Conservation (phyloP, 2,888 invertebrate genomes). For the Cinara cedri region DNA sequence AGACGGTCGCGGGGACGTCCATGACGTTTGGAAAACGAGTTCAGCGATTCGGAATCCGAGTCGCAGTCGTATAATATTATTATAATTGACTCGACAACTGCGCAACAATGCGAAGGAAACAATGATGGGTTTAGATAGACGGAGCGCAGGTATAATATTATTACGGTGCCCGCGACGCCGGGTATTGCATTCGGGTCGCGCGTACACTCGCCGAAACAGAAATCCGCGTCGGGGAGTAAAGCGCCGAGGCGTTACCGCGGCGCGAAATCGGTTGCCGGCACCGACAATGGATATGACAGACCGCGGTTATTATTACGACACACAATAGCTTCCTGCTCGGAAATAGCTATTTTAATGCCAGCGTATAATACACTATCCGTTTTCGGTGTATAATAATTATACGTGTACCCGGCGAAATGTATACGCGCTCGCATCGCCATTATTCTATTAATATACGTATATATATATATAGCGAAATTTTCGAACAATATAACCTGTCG, state of each 20-base stretch:
- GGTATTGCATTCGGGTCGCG: not conserved
- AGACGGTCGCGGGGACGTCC: not conserved
- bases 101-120: slow-evolving; percentile 28
- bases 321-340: slow-evolving; percentile 15
- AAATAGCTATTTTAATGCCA: slow-evolving; percentile 13
- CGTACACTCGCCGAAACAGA: slow-evolving; percentile 4
- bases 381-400: slow-evolving; percentile 9
- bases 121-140: slow-evolving; percentile 23
- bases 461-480: no score
- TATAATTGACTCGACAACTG: slow-evolving; percentile 16
- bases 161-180: not conserved
- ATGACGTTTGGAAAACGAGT: slow-evolving; percentile 18
- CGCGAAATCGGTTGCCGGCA: not conserved
- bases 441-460: not conserved
- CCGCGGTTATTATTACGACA: not conserved
- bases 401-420: not conserved
- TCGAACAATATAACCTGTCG: no score
- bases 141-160: no score
- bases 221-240: slow-evolving; percentile 24
- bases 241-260: slow-evolving; percentile 12
- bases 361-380: slow-evolving; percentile 8
- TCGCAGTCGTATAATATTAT: slow-evolving; percentile 28
- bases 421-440: not conserved
- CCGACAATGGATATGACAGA: slow-evolving; percentile 20
- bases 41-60: slow-evolving; percentile 21